phyloP scores from a whole-genome alignment of 2,888 invertebrate species.

The Anoplius nigerrimus region DNA sequence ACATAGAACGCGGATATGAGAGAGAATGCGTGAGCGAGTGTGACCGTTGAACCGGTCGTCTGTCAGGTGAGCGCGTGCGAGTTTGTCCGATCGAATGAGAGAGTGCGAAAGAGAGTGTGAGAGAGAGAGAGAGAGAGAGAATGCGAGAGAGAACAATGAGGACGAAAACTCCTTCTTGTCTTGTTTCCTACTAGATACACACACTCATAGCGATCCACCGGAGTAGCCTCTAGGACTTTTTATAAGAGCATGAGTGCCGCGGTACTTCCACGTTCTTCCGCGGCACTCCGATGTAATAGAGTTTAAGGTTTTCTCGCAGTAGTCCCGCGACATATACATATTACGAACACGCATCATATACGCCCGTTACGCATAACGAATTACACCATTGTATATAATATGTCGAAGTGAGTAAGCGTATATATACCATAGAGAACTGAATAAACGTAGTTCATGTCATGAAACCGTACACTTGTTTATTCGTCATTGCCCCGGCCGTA shows the following conservation, averaged over 20 bases:
- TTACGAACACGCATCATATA: constrained; percentile 1
- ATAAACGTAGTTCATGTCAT: constrained; percentile 38
- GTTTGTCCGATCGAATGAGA: too few species aligned
- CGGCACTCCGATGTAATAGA: constrained; percentile 16
- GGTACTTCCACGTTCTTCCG: constrained; percentile 40
- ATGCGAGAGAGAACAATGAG: constrained; percentile 7
- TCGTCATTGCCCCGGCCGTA: background rate
- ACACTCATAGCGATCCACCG: constrained; percentile 16
- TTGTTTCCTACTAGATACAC: constrained; percentile 31
- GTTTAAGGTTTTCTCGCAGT: constrained; percentile 18
- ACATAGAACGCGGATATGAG: constrained; percentile 1
- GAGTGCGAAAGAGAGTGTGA: background rate
- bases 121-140: constrained; percentile 4
- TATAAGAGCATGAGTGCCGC: constrained; percentile 32
- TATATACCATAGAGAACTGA: constrained; percentile 18
- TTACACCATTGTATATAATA: constrained; percentile 39
- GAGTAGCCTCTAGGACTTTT: constrained; percentile 28
- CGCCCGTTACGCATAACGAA: constrained; percentile 4
- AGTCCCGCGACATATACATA: constrained; percentile 21
- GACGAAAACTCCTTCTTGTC: constrained; percentile 11
- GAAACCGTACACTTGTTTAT: constrained; percentile 10
- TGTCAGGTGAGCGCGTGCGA: constrained; percentile 1
- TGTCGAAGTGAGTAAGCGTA: constrained; percentile 14
- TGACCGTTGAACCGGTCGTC: constrained; percentile 6
- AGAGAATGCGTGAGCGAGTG: constrained; percentile 18